Base-by-base conservation (phyloP, 2,888 invertebrate species). In the Leptopilina syphax region DNA sequence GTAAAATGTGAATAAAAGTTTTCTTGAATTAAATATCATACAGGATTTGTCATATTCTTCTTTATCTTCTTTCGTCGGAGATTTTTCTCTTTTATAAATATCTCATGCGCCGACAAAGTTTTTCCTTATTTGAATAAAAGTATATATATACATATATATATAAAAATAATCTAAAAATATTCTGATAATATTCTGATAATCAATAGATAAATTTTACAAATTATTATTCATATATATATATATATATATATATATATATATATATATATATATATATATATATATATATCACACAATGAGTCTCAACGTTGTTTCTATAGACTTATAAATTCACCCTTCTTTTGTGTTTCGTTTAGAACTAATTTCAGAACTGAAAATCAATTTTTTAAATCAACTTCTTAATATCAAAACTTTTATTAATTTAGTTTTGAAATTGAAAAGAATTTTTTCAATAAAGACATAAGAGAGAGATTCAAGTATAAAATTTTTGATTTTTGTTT, bases 21-120 rank as follows among this genome's bases (percentile, higher is more conserved):
- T 34, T 65, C 65, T 65, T 65, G 27, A 65, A 65, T 65, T 65
- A 65, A 65, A 65, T 65, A 41, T 63, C 63, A 63, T 8, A 63
- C 34, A 65, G 65, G 41, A 41, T 65, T 65, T 65, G 41, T 65
- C 63, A 41, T 41, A 65, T 24, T 34, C 41, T 65, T 34, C 65
- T 65, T 41, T 65, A 65, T 27, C 24, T 65, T 63, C 63, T 63
- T 63, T 24, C 9, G 24, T 63, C 4, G 18, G 63, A 24, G 63
- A 24, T 24, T 50, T 34, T 63, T 63, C 9, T 63, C 60, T 63
- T 63, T 63, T 63, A 63, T 63, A 63, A 63, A 63, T 24, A 24
- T 63, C 18, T 24, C 63, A 63, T 63, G n/a, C 63, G 9, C 24
- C 24, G 18, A 7, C 18, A 63, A 63, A 63, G 18, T 63, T 63